Conservation (phyloP, 2,888 invertebrate genomes). For the Thereva nobilitata region DNA sequence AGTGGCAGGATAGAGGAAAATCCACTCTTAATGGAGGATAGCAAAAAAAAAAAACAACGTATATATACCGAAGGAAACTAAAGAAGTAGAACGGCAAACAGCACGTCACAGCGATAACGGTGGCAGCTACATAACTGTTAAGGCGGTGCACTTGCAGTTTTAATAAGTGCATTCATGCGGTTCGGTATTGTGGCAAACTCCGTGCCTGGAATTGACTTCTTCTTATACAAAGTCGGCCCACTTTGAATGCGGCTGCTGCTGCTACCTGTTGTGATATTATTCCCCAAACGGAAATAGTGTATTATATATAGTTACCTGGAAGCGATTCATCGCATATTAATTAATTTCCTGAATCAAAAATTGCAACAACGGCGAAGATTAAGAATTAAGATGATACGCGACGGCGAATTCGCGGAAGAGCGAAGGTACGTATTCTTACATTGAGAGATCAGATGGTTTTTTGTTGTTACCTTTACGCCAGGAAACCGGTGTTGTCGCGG, state of each 20-base stretch:
- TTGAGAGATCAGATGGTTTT: too few species aligned
- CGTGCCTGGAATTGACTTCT: slow-evolving; percentile 18
- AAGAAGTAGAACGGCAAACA: slow-evolving; percentile 18
- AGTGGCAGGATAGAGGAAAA: slow-evolving; percentile 32
- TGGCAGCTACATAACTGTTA: slow-evolving; percentile 25
- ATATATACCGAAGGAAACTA: slow-evolving; percentile 11
- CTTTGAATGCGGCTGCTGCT: slow-evolving; percentile 1
- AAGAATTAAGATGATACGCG: too few species aligned
- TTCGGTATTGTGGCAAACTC: slow-evolving; percentile 13
- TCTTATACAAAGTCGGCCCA: slow-evolving; percentile 17
- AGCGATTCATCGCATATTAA: too few species aligned
- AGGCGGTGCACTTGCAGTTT: slow-evolving; percentile 30
- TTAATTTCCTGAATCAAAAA: too few species aligned
- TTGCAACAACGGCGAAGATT: too few species aligned
- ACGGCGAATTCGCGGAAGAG: too few species aligned
- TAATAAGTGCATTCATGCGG: slow-evolving; percentile 23
- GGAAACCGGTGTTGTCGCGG: too few species aligned
- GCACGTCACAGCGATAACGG: slow-evolving; percentile 13
- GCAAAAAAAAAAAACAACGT: slow-evolving; percentile 19
- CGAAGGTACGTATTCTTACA: too few species aligned
- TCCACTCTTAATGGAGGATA: slow-evolving; percentile 3
- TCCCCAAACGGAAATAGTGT: too few species aligned
- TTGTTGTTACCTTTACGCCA: too few species aligned
- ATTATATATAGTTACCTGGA: too few species aligned
- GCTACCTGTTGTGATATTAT: slow-evolving; percentile 23